A percentile compares a stretch with the other conserved stretches of the same genome.
Evolutionary conservation across 2,113 vertebrate species (phyloP).

Genomic region (Gavialis gangeticus): DNA sequence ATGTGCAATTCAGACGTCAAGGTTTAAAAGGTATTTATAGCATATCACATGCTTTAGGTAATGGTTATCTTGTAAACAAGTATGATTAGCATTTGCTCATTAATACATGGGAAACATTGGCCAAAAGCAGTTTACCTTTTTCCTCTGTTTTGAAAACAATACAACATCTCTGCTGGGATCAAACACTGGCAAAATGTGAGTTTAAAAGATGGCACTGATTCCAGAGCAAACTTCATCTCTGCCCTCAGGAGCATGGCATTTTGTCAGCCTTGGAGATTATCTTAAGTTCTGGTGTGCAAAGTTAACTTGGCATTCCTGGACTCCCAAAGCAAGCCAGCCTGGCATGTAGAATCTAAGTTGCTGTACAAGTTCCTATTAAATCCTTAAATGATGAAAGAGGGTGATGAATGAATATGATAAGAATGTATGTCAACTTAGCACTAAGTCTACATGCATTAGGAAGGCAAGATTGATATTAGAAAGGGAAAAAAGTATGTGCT

Average conservation of each 20-base stretch:
- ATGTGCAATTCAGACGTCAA: neutral
- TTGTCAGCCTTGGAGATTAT: neutral
- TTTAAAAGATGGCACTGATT: neutral
- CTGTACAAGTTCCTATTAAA: conserved; percentile 38
- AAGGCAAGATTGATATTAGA: neutral
- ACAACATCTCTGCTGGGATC: neutral
- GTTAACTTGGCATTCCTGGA: neutral
- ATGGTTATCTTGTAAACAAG: neutral
- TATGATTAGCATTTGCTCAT: neutral
- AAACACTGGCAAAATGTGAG: neutral
- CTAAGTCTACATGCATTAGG: neutral
- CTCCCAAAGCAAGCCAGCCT: no score
- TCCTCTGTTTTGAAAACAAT: neutral
- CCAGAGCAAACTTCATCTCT: neutral
- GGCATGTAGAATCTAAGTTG: neutral
- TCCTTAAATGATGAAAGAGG: conserved; percentile 21
- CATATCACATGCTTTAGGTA: conserved; percentile 27
- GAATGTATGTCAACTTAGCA: conserved; percentile 11
- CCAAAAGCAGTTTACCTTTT: conserved; percentile 36
- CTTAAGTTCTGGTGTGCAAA: neutral
- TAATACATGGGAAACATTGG: neutral
- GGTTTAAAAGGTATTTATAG: conserved; percentile 28
- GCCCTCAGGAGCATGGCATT: neutral
- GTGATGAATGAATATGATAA: neutral
- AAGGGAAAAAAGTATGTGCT: neutral